A percentile compares a stretch with the other conserved stretches of the same genome.
Evolutionary conservation across 2,113 vertebrate species (phyloP).

Genomic region (Synchiropus splendidus): DNA sequence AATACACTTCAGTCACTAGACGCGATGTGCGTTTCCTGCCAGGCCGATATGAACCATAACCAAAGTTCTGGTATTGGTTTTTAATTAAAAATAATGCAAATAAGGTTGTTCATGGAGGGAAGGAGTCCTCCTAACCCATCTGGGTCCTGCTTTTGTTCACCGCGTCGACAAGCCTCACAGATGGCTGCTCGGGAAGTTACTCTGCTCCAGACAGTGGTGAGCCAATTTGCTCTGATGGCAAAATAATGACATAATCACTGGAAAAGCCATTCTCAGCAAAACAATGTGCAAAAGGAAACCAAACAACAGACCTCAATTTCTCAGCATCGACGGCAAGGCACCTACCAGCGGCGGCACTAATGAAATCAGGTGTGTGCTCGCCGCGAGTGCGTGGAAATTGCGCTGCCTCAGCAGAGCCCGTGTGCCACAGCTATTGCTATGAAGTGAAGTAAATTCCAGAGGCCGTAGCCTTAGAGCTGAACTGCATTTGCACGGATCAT

Average conservation of each 20-base stretch:
- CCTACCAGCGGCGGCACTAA: not conserved
- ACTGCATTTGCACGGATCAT: conserved; percentile 25
- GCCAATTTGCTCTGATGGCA: conserved; percentile 45
- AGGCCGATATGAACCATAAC: no score
- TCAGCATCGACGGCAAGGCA: conserved; percentile 1
- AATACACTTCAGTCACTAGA: no score
- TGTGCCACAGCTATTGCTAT: conserved; percentile 12
- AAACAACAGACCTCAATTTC: conserved; percentile 23
- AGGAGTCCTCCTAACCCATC: conserved; percentile 9
- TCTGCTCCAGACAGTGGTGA: conserved; percentile 30
- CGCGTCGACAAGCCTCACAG: conserved; percentile 20
- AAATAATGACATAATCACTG: conserved; percentile 51
- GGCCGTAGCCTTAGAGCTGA: conserved; percentile 24
- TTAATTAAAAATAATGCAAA: no score
- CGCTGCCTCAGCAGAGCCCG: conserved; percentile 11
- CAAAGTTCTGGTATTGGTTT: no score
- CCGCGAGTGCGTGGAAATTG: not conserved
- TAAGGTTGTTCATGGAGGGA: no score
- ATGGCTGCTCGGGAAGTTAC: conserved; percentile 22
- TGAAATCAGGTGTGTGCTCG: not conserved
- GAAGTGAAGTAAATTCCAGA: conserved; percentile 23
- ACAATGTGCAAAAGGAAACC: conserved; percentile 27
- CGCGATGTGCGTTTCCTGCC: no score
- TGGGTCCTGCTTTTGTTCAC: no score
- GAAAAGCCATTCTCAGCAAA: conserved; percentile 41